Evolutionary conservation across 2,113 vertebrate genomes (phyloP).

Genomic region (Seriola dumerili): DNA sequence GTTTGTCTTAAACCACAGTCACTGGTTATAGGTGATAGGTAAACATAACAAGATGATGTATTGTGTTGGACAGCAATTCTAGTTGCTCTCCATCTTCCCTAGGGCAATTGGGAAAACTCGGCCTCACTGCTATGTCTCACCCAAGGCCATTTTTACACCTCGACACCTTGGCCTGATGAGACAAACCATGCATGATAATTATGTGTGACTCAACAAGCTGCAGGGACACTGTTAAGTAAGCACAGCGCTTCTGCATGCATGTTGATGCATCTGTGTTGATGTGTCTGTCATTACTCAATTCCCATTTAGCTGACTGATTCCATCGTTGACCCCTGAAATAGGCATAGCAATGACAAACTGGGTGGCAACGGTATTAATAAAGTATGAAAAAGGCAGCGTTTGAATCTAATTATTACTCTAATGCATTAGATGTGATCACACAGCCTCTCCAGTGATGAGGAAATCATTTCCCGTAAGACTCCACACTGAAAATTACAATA

Average conservation of each 20-base stretch:
- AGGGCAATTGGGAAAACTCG: conserved; percentile 57
- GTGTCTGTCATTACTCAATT: conserved; percentile 66
- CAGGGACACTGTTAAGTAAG: conserved; percentile 59
- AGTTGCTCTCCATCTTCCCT: conserved; percentile 54
- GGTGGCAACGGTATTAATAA: conserved; percentile 75
- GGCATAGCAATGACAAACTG: conserved; percentile 79
- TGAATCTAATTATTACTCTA: conserved; percentile 84
- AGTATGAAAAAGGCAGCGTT: conserved; percentile 79
- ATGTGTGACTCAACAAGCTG: conserved; percentile 75
- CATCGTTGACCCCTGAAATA: conserved; percentile 79
- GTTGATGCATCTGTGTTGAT: conserved; percentile 40
- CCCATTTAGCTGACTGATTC: conserved; percentile 67
- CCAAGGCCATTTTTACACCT: conserved; percentile 79
- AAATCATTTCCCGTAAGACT: conserved; percentile 75
- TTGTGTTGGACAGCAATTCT: conserved; percentile 62
- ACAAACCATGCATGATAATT: conserved; percentile 81
- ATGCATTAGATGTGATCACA: conserved; percentile 85
- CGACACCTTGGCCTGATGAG: conserved; percentile 73
- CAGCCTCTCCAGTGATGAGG: conserved; percentile 75
- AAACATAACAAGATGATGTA: conserved; percentile 76
- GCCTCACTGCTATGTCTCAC: conserved; percentile 66
- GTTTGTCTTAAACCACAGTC: conserved; percentile 17
- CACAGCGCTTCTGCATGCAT: conserved; percentile 22
- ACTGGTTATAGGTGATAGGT: conserved; percentile 53
- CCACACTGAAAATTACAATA: conserved; percentile 84